Conservation (phyloP, 2,797 vertebrate genomes). For the Lycodopsis pacificus region DNA sequence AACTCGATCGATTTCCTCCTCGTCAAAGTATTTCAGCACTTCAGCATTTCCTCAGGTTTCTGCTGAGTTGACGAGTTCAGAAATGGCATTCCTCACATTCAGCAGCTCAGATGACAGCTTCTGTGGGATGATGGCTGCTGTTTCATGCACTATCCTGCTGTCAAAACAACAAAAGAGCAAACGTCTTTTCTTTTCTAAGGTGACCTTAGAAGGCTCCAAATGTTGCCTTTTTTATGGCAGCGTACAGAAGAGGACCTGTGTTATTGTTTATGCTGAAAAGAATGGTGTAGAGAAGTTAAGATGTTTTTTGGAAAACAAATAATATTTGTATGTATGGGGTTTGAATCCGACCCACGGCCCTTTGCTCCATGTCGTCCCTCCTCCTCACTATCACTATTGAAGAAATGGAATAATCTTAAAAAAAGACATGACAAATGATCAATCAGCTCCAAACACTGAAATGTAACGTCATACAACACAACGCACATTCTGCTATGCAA, state of each 20-base stretch:
- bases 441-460: neutral
- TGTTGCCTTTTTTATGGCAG: neutral
- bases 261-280: neutral
- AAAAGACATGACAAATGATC: neutral
- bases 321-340: neutral
- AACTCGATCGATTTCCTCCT: conserved; percentile 38
- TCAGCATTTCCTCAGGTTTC: conserved; percentile 41
- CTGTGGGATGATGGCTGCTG: conserved; percentile 3
- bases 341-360: neutral
- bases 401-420: neutral
- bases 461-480: neutral
- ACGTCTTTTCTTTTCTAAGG: neutral
- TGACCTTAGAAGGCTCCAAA: neutral
- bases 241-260: neutral
- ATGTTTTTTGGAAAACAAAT: neutral
- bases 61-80: conserved; percentile 48
- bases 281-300: neutral
- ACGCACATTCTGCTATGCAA: neutral
- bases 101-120: conserved; percentile 33
- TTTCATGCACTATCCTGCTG: neutral
- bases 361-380: neutral
- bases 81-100: conserved; percentile 32
- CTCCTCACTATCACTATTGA: neutral
- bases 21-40: conserved; percentile 17
- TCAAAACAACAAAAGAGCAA: conserved; percentile 13